Evolutionary conservation across 2,113 vertebrate species (phyloP).

Genomic region (Dipodomys merriami): DNA sequence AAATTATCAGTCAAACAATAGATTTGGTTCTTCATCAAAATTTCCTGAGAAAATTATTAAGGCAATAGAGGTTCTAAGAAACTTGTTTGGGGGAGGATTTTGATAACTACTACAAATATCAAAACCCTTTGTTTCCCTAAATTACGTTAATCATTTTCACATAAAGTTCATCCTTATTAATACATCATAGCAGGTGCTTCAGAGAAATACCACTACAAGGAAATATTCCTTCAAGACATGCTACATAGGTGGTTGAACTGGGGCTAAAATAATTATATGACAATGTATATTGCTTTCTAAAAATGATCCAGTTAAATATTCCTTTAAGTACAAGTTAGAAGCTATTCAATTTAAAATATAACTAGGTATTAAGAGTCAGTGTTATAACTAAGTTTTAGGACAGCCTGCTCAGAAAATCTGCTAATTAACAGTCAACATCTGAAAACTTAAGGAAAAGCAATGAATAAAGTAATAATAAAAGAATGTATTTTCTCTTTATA

Average conservation of each 20-base stretch:
- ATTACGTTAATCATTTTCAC: background rate
- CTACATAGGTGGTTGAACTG: no score
- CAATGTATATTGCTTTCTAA: background rate
- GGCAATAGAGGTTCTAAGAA: no score
- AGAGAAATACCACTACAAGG: background rate
- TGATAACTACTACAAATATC: background rate
- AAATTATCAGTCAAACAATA: background rate
- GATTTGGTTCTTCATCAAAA: background rate
- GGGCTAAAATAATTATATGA: background rate
- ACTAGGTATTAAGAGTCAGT: no score
- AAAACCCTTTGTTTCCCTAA: background rate
- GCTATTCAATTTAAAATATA: no score
- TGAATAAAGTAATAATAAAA: background rate
- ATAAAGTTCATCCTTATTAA: accelerated
- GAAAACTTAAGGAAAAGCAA: background rate
- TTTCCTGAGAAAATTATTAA: background rate
- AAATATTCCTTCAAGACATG: background rate
- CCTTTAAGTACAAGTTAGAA: background rate
- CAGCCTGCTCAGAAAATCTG: no score
- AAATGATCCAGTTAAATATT: background rate
- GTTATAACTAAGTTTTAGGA: no score
- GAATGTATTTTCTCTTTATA: no score
- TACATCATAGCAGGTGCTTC: background rate
- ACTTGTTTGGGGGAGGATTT: no score
- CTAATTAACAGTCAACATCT: background rate